Conservation (phyloP, 2,797 vertebrate species). For the Falco peregrinus region DNA sequence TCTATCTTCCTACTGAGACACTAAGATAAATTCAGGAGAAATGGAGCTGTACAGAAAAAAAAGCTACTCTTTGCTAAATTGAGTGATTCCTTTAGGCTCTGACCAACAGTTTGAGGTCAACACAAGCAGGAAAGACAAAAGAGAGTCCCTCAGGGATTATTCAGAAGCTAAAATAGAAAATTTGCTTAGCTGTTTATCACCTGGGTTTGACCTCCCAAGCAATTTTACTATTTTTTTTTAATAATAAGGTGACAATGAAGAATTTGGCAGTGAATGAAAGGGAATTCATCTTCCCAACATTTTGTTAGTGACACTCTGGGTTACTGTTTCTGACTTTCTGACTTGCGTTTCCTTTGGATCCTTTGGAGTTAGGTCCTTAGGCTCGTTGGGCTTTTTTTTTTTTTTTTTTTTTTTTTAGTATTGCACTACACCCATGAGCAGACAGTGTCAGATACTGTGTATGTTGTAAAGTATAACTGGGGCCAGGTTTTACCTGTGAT, state of each 20-base stretch:
- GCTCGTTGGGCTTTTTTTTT: fast-evolving
- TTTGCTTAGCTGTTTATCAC: constrained; percentile 57
- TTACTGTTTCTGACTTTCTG: background rate
- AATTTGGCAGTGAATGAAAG: constrained; percentile 42
- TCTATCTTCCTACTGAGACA: constrained; percentile 36
- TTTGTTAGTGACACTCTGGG: background rate
- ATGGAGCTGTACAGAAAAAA: background rate
- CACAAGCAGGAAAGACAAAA: constrained; percentile 42
- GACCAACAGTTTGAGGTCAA: constrained; percentile 52
- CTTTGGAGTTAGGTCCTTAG: background rate
- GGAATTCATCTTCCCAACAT: constrained; percentile 1
- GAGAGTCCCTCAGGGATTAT: constrained; percentile 35
- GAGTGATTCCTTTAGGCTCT: constrained; percentile 40
- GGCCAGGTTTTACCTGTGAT: background rate
- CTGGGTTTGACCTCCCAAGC: constrained; percentile 46
- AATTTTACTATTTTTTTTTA: background rate
- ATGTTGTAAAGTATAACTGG: background rate
- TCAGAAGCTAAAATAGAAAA: constrained; percentile 48
- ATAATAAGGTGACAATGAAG: background rate
- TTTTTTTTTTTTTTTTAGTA: too few species aligned
- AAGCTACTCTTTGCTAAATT: background rate
- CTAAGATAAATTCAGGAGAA: constrained; percentile 58
- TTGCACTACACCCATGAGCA: background rate
- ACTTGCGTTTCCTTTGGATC: background rate
- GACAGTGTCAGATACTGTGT: background rate